Base-by-base conservation (phyloP, 2,888 invertebrate genomes). In the Abscondita cerata region DNA sequence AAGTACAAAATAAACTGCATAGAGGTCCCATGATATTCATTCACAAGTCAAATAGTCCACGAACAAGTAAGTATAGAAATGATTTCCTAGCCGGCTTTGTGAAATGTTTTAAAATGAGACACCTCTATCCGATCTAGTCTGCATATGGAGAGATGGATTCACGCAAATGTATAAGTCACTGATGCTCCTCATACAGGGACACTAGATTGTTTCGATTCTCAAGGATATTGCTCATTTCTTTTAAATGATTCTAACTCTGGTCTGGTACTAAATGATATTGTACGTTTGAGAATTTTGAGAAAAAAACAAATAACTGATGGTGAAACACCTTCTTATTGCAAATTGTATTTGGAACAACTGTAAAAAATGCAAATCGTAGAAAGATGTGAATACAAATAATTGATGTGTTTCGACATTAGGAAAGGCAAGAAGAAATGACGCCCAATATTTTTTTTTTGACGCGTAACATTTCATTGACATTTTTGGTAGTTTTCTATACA, bases 61-160 rank as follows among this genome's bases (percentile, higher is more conserved):
- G 73, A 70, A 72, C 71, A 70, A 72, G 72, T 70, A 69, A 73
- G 70, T 72, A n/a, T n/a, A 72, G 73, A 77, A 79, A 82, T 83
- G 83, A 83, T 83, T 83, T 83, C 83, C 83, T 83, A 78, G 72
- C 80, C 81, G 83, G 81, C 83, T 81, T n/a, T 82, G 82, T 83
- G 83, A 83, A 83, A 79, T 75, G 75, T 72, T 77, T 75, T 76
- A 76, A 76, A 75, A n/a, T n/a, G n/a, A 77, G 76, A 77, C 75
- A 75, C 76, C n/a, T 64, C 62, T 65, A 61, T n/a, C 66, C 64
- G 68, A 62, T 63, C n/a, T 62, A 64, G 58, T 62, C 69, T 67
- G 66, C 67, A 69, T 71, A 65, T 64, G 63, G 64, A 56, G 68
- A 66, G 66, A 69, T 67, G 69, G 67, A 67, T 68, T 66, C 68